Evolutionary conservation across 2,113 vertebrate genomes (phyloP).

Genomic region (Prochilodus magdalenae): DNA sequence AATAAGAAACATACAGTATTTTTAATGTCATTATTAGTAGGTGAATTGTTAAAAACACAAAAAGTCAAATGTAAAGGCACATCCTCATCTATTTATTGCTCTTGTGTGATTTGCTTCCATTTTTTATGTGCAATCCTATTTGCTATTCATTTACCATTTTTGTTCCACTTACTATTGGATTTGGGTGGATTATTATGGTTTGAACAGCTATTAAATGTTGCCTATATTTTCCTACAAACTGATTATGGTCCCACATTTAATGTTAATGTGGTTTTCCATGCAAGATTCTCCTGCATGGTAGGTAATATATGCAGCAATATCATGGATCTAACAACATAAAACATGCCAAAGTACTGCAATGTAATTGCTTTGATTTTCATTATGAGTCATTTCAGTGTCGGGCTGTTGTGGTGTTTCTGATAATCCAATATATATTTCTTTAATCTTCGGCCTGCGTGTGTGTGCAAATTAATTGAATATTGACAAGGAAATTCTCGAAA

Average conservation of each 20-base stretch:
- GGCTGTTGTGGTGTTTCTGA: constrained; percentile 70
- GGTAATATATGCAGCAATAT: constrained; percentile 74
- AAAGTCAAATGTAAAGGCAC: background rate
- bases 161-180: constrained; percentile 72
- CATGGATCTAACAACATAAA: constrained; percentile 64
- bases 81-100: constrained; percentile 45
- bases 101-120: constrained; percentile 36
- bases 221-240: constrained; percentile 67
- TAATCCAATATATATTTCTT: constrained; percentile 81
- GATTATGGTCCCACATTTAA: constrained; percentile 66
- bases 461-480: constrained; percentile 80
- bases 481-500: constrained; percentile 76
- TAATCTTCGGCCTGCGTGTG: constrained; percentile 83
- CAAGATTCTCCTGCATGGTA: constrained; percentile 64
- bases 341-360: constrained; percentile 75
- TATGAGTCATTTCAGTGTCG: constrained; percentile 74
- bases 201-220: constrained; percentile 71
- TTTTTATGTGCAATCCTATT: constrained; percentile 43
- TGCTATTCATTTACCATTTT: constrained; percentile 66
- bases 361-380: constrained; percentile 77
- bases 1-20: too few species aligned
- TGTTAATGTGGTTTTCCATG: constrained; percentile 63
- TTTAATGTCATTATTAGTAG: background rate
- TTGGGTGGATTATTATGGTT: constrained; percentile 72
- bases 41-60: background rate